Base-by-base conservation (phyloP, 1,140 invertebrate genomes). In the Conus betulinus region DNA sequence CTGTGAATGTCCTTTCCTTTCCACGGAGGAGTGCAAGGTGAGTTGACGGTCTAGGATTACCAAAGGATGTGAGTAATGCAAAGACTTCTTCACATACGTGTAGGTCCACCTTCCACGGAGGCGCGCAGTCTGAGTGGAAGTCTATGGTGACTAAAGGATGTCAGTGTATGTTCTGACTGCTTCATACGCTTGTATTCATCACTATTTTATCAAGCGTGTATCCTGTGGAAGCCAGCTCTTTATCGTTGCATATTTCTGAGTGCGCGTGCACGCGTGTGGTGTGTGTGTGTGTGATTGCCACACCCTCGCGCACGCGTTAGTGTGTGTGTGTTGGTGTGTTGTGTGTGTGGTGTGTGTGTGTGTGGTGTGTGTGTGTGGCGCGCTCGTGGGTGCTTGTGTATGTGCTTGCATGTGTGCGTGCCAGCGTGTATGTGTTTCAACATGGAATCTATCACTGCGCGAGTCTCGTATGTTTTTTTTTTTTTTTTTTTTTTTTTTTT, bases 1-100 rank as follows among this genome's bases (percentile, higher is more conserved):
- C 3, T 92, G 92, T 90, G 88, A 90, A 11, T 92, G 57, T 5
- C 57, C 57, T n/a, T n/a, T n/a, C 57, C 8, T 60, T 8, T 60
- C 57, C 57, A 60, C 57, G 15, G 57, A 60, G 8, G 15, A 8
- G 8, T 60, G 57, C 15, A 60, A 11, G 57, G 57, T 60, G 57
- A 60, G 57, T n/a, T 60, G 57, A 39, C 39, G 39, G n/a, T n/a
- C n/a, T n/a, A n/a, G n/a, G n/a, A n/a, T n/a, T n/a, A n/a, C n/a
- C n/a, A n/a, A n/a, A 39, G 39, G 39, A 39, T 39, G 39, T 39
- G 39, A 39, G 39, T 39, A 39, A 39, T 39, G 39, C 39, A 39
- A 3, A 1, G 39, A 39, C 39, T 39, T 39, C 0, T 39, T 39
- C 39, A 39, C 39, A 39, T 39, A 3, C 39, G 39, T 39, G 39